These are phyloP conservation scores for Willowsia nigromaculata DNA, from an alignment of 2,888 invertebrate genomes.

Conservation along the genomic window DNA sequence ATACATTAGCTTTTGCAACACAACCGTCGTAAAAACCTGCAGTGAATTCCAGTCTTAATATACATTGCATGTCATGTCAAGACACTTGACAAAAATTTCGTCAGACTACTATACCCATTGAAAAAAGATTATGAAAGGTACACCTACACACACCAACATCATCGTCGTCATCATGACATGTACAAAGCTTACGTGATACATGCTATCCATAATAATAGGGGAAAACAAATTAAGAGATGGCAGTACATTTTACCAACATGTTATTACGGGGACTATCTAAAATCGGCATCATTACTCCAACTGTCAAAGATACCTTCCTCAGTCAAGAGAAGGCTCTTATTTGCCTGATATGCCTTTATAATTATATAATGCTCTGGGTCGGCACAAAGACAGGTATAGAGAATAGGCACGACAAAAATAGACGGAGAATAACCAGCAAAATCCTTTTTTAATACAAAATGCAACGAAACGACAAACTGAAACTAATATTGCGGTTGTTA, in stretches of 20 bases:
- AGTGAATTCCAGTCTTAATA: not conserved
- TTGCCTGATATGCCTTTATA: not conserved
- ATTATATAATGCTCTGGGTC: not conserved
- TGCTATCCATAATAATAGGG: not conserved
- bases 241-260: not conserved
- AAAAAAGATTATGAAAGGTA: not conserved
- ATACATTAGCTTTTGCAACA: not conserved
- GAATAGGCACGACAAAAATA: not conserved
- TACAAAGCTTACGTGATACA: not conserved
- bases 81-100: slow-evolving; percentile 3
- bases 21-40: not conserved
- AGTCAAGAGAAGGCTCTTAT: not conserved
- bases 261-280: not conserved
- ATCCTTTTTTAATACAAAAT: not conserved
- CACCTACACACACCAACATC: not conserved
- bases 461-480: not conserved
- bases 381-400: not conserved
- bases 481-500: not conserved
- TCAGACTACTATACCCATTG: not conserved
- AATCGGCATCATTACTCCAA: not conserved
- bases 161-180: not conserved
- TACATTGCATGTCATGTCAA: not conserved
- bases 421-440: not conserved
- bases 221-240: not conserved
- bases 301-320: not conserved